Evolutionary conservation across 2,888 invertebrate species (phyloP).

Genomic region (Chloroclysta siterata): DNA sequence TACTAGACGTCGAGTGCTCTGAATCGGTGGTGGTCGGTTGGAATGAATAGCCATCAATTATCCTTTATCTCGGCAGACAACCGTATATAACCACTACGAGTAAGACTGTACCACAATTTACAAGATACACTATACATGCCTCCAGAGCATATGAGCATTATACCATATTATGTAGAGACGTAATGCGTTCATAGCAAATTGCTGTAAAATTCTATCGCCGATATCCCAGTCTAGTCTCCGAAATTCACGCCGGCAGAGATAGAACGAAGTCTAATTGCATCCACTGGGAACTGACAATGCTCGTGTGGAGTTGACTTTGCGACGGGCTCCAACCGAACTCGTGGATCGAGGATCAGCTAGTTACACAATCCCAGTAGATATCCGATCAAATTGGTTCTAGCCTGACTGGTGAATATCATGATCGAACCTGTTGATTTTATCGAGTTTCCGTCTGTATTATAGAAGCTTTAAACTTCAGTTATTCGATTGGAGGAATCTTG

Average conservation of each 20-base stretch:
- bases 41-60: no score
- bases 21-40: no score
- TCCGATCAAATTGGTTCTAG: constrained; percentile 11
- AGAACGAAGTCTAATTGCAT: constrained; percentile 21
- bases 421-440: constrained; percentile 18
- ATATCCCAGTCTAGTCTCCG: constrained; percentile 22
- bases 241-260: constrained; percentile 16
- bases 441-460: constrained; percentile 2
- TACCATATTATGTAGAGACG: background rate
- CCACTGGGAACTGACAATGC: constrained; percentile 22
- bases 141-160: background rate
- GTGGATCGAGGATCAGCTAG: constrained; percentile 6
- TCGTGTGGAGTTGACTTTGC: constrained; percentile 23
- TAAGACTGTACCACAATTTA: no score
- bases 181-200: constrained; percentile 23
- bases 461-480: constrained; percentile 10
- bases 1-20: no score
- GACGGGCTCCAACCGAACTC: constrained; percentile 6
- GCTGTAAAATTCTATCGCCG: constrained; percentile 29
- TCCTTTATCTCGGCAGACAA: no score
- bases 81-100: no score
- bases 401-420: constrained; percentile 11
- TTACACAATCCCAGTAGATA: constrained; percentile 11
- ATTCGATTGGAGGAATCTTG: constrained; percentile 10
- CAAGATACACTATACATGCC: background rate